Conservation (phyloP, 1,140 invertebrate species). For the Holotrichia oblita region DNA sequence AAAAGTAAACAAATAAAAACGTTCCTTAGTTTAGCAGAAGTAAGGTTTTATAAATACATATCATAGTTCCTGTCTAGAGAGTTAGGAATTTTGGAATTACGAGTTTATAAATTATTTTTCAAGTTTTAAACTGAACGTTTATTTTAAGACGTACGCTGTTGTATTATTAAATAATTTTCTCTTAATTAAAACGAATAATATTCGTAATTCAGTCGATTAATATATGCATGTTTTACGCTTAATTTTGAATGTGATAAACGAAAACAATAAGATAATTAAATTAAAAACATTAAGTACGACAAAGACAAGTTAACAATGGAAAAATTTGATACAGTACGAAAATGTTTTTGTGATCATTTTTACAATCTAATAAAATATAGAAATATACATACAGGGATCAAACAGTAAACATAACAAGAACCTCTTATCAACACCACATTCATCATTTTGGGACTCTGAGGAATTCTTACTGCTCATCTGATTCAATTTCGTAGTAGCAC, state of each 20-base stretch:
- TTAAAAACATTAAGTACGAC: background rate
- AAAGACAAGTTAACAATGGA: background rate
- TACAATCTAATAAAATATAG: background rate
- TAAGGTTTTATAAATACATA: too few relatives aligned
- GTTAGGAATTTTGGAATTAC: too few relatives aligned
- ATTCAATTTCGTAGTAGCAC: conserved; percentile 40
- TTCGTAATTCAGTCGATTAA: background rate
- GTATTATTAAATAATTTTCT: background rate
- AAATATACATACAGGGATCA: conserved; percentile 44
- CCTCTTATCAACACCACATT: background rate
- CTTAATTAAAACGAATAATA: background rate
- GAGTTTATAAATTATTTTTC: too few relatives aligned
- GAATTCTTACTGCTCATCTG: conserved; percentile 25
- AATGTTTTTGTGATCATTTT: background rate
- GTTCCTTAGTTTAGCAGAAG: too few relatives aligned
- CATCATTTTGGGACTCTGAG: background rate
- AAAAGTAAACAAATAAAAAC: too few relatives aligned
- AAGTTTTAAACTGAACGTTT: too few relatives aligned
- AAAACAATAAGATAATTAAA: conserved; percentile 17
- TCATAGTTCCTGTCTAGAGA: too few relatives aligned
- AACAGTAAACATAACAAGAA: conserved; percentile 40
- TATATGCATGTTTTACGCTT: conserved; percentile 30
- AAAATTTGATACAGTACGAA: background rate
- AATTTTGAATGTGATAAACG: background rate
- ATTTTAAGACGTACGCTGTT: too few relatives aligned